These are phyloP conservation scores for Heliconius sara DNA, from an alignment of 2,888 invertebrate species.

Conservation along the genomic window DNA sequence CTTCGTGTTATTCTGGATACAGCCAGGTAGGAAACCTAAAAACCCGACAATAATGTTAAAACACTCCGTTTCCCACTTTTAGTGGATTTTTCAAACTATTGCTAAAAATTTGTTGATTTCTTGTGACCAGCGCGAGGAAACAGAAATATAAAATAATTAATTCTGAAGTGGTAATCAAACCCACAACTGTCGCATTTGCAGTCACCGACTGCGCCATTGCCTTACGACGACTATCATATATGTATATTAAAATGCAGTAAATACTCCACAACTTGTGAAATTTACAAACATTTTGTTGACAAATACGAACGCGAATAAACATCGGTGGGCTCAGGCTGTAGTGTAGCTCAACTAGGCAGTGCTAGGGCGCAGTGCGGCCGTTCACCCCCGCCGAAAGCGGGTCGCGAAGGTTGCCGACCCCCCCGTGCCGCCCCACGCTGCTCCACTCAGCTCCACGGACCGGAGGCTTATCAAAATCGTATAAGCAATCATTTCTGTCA, in stretches of 20 bases:
- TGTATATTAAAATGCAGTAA: background rate
- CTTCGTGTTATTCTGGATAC: too few species aligned
- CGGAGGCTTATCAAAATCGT: constrained; percentile 29
- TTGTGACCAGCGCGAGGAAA: too few species aligned
- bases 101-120: too few species aligned
- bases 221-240: background rate
- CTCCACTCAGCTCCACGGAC: constrained; percentile 43
- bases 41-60: too few species aligned
- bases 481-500: constrained; percentile 10
- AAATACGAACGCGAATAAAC: constrained; percentile 29
- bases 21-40: too few species aligned
- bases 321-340: constrained; percentile 29
- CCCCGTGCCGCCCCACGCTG: constrained; percentile 43
- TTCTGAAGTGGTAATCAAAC: too few species aligned
- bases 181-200: too few species aligned
- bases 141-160: too few species aligned
- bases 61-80: too few species aligned
- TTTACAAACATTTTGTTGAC: constrained; percentile 21
- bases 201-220: too few species aligned
- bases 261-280: constrained; percentile 8
- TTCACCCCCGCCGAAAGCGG: constrained; percentile 78
- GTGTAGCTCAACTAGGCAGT: constrained; percentile 38
- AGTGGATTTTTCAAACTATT: too few species aligned
- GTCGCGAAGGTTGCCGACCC: constrained; percentile 60
- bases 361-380: constrained; percentile 64